Evolutionary conservation across 2,888 invertebrate species (phyloP).

Genomic region (Dolichopus griseipennis): DNA sequence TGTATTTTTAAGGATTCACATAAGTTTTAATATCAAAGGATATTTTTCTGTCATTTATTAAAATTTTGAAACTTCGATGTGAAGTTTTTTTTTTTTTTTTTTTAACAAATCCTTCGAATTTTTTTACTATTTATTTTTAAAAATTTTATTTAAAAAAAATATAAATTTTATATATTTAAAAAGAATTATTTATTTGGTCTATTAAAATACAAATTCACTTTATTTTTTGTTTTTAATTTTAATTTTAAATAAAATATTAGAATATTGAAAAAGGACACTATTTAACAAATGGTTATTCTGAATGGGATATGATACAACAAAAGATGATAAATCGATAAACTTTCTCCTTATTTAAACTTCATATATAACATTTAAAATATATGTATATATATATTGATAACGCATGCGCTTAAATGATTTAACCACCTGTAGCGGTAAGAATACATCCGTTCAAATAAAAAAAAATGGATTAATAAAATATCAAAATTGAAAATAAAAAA

Average conservation of each 20-base stretch:
- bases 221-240: too few species aligned
- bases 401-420: not conserved
- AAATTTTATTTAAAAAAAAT: too few species aligned
- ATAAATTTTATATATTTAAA: too few species aligned
- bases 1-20: not conserved
- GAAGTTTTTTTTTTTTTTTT: too few species aligned
- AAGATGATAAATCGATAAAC: conserved; percentile 28
- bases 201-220: too few species aligned
- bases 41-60: not conserved
- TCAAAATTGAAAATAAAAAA: too few species aligned
- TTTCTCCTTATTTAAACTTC: not conserved
- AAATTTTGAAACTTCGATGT: too few species aligned
- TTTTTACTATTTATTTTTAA: too few species aligned
- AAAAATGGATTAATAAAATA: too few species aligned
- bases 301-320: conserved; percentile 27
- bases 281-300: conserved; percentile 20
- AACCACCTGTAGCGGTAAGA: conserved; percentile 1
- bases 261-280: not conserved
- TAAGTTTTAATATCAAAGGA: not conserved
- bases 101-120: too few species aligned
- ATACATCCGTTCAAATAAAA: not conserved
- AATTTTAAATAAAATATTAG: too few species aligned
- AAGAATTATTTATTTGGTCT: too few species aligned
- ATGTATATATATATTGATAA: not conserved
- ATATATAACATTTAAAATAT: not conserved